These are phyloP conservation scores for Malurus melanocephalus DNA, from an alignment of 2,113 vertebrate genomes.

Conservation along the genomic window DNA sequence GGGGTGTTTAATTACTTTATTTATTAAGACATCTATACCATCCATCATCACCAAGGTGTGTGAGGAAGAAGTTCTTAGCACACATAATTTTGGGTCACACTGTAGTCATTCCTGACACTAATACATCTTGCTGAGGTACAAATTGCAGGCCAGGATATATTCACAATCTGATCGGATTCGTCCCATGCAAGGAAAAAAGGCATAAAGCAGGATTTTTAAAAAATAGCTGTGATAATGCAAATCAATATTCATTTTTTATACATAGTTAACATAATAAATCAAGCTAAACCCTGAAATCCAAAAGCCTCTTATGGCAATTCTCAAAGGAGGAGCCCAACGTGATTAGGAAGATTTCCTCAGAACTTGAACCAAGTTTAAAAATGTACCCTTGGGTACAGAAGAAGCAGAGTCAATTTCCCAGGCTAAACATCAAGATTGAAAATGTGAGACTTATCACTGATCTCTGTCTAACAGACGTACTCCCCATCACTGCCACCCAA, in stretches of 20 bases:
- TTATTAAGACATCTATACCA: not conserved
- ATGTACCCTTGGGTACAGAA: not conserved
- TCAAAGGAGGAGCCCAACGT: not conserved
- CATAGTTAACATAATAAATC: not conserved
- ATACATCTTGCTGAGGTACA: not conserved
- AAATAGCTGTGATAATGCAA: not conserved
- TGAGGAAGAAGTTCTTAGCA: not conserved
- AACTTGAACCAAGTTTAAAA: conserved; percentile 20
- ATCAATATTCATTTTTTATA: not conserved
- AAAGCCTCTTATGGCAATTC: not conserved
- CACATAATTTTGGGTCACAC: not conserved
- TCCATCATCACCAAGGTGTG: not conserved
- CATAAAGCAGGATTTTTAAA: not conserved
- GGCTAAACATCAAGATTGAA: conserved; percentile 31
- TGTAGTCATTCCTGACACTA: not conserved
- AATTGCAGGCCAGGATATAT: not conserved
- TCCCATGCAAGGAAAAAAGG: not conserved
- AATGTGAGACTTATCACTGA: conserved; percentile 19
- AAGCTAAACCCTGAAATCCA: conserved; percentile 9
- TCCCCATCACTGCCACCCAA: not conserved
- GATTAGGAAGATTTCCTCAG: conserved; percentile 15
- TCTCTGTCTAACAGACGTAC: not conserved
- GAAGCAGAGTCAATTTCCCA: conserved; percentile 1
- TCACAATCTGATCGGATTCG: not conserved
- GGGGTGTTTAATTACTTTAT: not conserved